Base-by-base conservation (phyloP, 2,113 vertebrate species). In the Hipposideros armiger region DNA sequence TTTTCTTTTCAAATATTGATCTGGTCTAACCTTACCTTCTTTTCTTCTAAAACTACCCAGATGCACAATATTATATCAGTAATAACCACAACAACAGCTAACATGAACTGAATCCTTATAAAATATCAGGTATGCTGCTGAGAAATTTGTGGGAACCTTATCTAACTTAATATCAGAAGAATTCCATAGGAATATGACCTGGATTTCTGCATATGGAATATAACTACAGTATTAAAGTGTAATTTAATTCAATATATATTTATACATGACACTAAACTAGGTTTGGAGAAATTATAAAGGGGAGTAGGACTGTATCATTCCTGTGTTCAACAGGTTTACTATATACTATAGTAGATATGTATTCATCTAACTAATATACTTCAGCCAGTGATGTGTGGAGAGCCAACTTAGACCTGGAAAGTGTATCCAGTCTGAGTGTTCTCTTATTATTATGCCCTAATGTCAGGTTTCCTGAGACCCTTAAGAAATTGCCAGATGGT, bases 1-100 rank as follows among this genome's bases (percentile, higher is more conserved):
- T 78, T 69, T 90, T 74, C 66, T 86, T 95, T 78, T 67, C 32
- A 90, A 91, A 87, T 85, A 93, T 30, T 93, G 58, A 89, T 70
- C 45, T 95, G 82, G 77, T 78, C 45, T 87, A 90, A 76, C 20
- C 28, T 76, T 88, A 83, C 40, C 20, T 67, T 91, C 28, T 40
- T 73, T 69, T 84, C 20, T 87, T 81, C 47, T 85, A 92, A 92
- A 87, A 85, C 84, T 72, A 80, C 56, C 17, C 80, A 60, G 70
- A 85, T 62, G n/a, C 3, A 74, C 16, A 72, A 50, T 90, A 88
- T 69, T 92, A 87, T 91, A 72, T 88, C 77, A 95, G 16, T 85
- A 94, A 56, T 64, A 84, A 82, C 28, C 70, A 92, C 32, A 42
- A 32, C 76, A 77, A 73, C 22, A 92, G 50, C 60, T 58, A 90